Percentiles rank a stretch among this genome's conserved stretches.
Evolutionary conservation across 2,797 vertebrate species (phyloP).

Genomic region (Crocodylus rhombifer): DNA sequence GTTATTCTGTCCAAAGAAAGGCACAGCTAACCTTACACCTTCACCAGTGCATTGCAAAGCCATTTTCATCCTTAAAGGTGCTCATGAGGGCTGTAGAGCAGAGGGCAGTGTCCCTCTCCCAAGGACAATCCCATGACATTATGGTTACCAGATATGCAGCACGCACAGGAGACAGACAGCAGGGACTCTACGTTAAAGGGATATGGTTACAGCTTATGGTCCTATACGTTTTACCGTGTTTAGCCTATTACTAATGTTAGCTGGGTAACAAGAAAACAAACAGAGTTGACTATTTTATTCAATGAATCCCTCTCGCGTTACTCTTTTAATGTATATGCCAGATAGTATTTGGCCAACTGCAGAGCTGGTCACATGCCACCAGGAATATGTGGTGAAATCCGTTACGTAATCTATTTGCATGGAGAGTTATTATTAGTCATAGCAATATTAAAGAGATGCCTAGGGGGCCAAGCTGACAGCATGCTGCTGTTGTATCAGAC

Average conservation of each 20-base stretch:
- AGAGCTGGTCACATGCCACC: not conserved
- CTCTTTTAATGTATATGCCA: not conserved
- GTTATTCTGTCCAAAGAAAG: not conserved
- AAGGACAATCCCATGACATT: not conserved
- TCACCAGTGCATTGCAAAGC: not conserved
- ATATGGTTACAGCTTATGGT: not conserved
- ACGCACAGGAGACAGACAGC: not conserved
- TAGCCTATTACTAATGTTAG: fast-evolving
- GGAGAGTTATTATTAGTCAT: too few relatives aligned
- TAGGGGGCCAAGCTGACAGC: too few relatives aligned
- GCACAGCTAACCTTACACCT: not conserved
- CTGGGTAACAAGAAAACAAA: too few relatives aligned
- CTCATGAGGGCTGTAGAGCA: not conserved
- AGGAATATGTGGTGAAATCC: too few relatives aligned
- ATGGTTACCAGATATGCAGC: not conserved
- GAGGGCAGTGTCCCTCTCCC: not conserved
- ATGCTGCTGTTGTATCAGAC: too few relatives aligned
- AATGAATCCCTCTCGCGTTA: fast-evolving
- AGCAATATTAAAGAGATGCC: too few relatives aligned
- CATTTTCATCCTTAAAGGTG: not conserved
- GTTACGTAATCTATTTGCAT: too few relatives aligned
- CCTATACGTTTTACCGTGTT: not conserved
- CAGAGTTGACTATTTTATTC: fast-evolving
- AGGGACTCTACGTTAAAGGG: not conserved
- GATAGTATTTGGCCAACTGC: not conserved